These are phyloP conservation scores for Macrochelys suwanniensis DNA, from an alignment of 2,797 vertebrate genomes.

Conservation along the genomic window DNA sequence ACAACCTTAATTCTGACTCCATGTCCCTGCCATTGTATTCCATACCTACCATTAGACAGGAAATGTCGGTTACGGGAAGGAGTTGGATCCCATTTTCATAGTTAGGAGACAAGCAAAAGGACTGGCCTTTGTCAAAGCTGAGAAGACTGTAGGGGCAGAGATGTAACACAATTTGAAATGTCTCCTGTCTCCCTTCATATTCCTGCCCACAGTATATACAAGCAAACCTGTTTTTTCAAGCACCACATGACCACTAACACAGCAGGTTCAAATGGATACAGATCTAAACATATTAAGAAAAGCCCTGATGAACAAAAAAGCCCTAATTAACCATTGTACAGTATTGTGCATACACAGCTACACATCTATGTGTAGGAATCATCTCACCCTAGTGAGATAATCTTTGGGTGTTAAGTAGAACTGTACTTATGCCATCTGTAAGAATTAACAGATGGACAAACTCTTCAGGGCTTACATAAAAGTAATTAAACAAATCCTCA, in stretches of 20 bases:
- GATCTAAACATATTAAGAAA: slow-evolving; percentile 18
- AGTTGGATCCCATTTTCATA: neutral
- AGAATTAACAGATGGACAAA: slow-evolving; percentile 74
- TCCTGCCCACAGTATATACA: neutral
- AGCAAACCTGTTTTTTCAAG: slow-evolving; percentile 28
- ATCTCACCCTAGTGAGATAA: slow-evolving; percentile 48
- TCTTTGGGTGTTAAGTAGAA: slow-evolving; percentile 45
- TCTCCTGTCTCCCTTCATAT: neutral
- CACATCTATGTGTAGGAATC: neutral
- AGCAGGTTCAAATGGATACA: neutral
- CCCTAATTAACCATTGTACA: slow-evolving; percentile 2
- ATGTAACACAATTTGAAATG: neutral
- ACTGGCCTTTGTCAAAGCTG: neutral
- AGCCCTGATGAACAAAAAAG: slow-evolving; percentile 1
- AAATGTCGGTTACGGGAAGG: neutral
- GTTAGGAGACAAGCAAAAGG: neutral
- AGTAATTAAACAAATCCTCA: slow-evolving; percentile 74
- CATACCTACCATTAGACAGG: neutral
- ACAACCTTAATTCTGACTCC: neutral
- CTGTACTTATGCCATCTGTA: slow-evolving; percentile 30
- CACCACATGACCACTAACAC: neutral
- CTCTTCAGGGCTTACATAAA: slow-evolving; percentile 58
- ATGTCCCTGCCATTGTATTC: neutral
- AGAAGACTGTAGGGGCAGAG: slow-evolving; percentile 10
- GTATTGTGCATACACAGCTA: neutral